Base-by-base conservation (phyloP, 53 echinoderm and acorn worm species). In the Astropecten irregularis region DNA sequence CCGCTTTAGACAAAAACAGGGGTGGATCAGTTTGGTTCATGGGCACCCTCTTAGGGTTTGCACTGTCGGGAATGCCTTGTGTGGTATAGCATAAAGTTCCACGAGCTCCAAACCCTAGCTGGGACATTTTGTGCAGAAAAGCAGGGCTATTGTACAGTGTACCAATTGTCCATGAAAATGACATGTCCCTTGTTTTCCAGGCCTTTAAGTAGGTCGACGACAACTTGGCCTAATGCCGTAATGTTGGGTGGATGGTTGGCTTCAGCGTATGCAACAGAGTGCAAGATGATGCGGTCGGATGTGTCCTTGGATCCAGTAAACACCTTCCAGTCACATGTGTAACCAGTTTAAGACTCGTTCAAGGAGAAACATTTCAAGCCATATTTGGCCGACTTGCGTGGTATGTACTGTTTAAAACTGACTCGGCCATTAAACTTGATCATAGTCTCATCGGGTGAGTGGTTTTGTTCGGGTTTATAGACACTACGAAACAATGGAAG, bases 321-420 rank as follows among this genome's bases (percentile, higher is more conserved):
- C 8, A 7, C 14, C 47, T 46, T 46, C 47, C 47, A 46, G 8
- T 8, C 47, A 46, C 47, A 46, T 14, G 47, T 46, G 47, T 46
- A 46, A 7, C 47, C 47, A 46, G 47, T 46, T 14, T 46, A 7
- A 46, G 47, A 46, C 47, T 14, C 47, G 14, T 46, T 46, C 14
- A n/a, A n/a, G n/a, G n/a, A n/a, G n/a, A n/a, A n/a, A n/a, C n/a
- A n/a, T n/a, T n/a, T n/a, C n/a, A n/a, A 46, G 47, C 85, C 85
- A 59, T 47, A 85, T 28, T 73, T 73, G 3, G 72, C 49, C 4
- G 61, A 59, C 33, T 73, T 85, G 26, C 21, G 21, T 33, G 67
- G 83, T 15, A 83, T 67, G 83, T 83, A 83, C 40, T 71, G 71
- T 30, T 71, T 84, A 71, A 71, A 84, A 18, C 26, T 31, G 10